phyloP scores from a whole-genome alignment of 2,797 vertebrate genomes.

The Phalloptychus januarius region DNA sequence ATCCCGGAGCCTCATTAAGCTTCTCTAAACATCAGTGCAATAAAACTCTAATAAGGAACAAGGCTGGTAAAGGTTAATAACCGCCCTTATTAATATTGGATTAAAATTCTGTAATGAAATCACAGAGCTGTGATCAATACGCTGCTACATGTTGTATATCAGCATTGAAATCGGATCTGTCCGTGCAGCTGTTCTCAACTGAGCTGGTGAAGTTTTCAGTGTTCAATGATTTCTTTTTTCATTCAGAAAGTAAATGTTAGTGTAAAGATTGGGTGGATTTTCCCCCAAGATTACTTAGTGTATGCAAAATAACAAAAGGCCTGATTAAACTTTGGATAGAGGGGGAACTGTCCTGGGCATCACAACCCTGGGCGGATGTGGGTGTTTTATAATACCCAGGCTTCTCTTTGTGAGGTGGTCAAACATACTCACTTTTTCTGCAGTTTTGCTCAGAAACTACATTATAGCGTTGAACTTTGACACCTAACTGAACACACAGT shows the following conservation, averaged over 20 bases:
- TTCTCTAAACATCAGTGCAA: conserved; percentile 65
- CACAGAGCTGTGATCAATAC: conserved; percentile 68
- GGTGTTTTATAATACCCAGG: neutral
- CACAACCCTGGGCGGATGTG: neutral
- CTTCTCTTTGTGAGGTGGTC: neutral
- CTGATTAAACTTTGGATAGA: neutral
- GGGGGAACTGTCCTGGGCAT: neutral
- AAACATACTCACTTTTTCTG: neutral
- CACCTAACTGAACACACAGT: too few relatives aligned
- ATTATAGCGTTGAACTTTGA: too few relatives aligned
- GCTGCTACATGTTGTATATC: conserved; percentile 64
- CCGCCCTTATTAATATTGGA: conserved; percentile 75
- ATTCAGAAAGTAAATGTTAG: conserved; percentile 40
- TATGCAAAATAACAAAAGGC: neutral
- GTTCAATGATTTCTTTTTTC: conserved; percentile 39
- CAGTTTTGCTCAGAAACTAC: neutral
- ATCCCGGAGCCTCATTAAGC: conserved; percentile 54
- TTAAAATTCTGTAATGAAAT: conserved; percentile 74
- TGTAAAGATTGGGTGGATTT: conserved; percentile 17
- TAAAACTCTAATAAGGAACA: conserved; percentile 59
- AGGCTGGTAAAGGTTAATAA: conserved; percentile 78
- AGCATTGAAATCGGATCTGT: conserved; percentile 53
- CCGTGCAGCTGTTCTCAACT: conserved; percentile 42
- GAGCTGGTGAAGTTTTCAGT: conserved; percentile 33
- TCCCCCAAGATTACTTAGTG: neutral